These are phyloP conservation scores for Pterostichus niger DNA, from an alignment of 2,888 invertebrate species.

Conservation along the genomic window DNA sequence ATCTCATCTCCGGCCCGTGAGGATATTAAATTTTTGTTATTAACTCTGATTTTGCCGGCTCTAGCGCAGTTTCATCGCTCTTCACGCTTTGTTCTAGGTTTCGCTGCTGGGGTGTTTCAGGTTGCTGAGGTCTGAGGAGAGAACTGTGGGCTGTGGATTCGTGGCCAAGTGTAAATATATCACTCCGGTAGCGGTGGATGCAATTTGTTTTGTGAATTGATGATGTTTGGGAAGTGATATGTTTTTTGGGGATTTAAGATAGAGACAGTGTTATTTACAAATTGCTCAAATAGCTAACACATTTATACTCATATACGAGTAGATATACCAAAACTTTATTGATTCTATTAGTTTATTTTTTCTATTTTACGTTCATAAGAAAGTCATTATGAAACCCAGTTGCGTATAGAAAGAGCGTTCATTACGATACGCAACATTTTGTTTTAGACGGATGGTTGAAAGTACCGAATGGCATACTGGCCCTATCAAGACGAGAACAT, in stretches of 20 bases:
- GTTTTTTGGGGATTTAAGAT: background rate
- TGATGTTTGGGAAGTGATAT: background rate
- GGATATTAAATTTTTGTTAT: constrained; percentile 62
- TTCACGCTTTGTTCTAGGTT: constrained; percentile 37
- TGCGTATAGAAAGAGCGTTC: too few species aligned
- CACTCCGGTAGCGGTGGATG: background rate
- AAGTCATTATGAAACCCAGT: too few species aligned
- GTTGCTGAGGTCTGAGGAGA: background rate
- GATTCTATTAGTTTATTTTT: too few species aligned
- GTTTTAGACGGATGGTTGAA: too few species aligned
- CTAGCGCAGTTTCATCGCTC: constrained; percentile 12
- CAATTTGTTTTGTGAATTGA: background rate
- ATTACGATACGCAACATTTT: too few species aligned
- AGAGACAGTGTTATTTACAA: background rate
- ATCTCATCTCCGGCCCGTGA: constrained; percentile 57
- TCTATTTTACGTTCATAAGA: too few species aligned
- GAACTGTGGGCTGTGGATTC: background rate
- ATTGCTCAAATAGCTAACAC: background rate
- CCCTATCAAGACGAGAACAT: too few species aligned
- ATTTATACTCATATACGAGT: too few species aligned
- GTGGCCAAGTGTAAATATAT: background rate
- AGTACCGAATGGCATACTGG: too few species aligned
- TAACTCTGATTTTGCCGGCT: constrained; percentile 55
- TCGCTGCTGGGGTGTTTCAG: background rate
- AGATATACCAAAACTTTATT: too few species aligned